A percentile compares a stretch with the other conserved stretches of the same genome.
Conservation (phyloP, 1,140 invertebrate species). For the Hetaerina americana region DNA sequence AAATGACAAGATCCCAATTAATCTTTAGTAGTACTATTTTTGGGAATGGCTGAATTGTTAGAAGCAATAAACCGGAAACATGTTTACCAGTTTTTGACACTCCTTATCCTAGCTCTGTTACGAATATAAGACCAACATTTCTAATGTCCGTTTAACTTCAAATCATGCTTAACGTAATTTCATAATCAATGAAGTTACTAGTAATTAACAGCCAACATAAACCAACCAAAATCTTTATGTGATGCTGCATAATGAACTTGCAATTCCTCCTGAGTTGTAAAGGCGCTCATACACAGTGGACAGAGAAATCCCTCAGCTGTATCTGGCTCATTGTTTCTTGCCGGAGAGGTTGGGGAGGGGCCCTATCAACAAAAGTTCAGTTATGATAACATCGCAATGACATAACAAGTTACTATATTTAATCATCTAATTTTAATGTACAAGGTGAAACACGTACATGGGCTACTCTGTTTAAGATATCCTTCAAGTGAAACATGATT, state of each 20-base stretch:
- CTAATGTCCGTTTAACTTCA: too few species aligned
- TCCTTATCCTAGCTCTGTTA: too few species aligned
- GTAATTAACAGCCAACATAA: too few species aligned
- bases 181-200: too few species aligned
- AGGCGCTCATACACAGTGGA: slow-evolving; percentile 28
- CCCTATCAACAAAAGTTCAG: not conserved
- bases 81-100: too few species aligned
- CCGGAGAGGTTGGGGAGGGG: not conserved
- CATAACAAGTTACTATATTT: not conserved
- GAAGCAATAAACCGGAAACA: too few species aligned
- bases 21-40: too few species aligned
- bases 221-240: slow-evolving; percentile 6
- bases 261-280: slow-evolving; percentile 24
- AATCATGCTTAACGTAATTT: too few species aligned
- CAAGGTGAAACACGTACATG: not conserved
- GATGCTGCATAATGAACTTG: slow-evolving; percentile 20
- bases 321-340: not conserved
- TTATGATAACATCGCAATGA: not conserved
- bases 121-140: too few species aligned
- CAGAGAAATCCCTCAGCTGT: slow-evolving; percentile 30
- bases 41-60: too few species aligned
- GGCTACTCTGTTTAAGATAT: not conserved
- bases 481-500: not conserved
- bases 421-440: not conserved
- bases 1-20: too few species aligned